phyloP scores from a whole-genome alignment of 2,797 vertebrate genomes.

The Halcyon badia region DNA sequence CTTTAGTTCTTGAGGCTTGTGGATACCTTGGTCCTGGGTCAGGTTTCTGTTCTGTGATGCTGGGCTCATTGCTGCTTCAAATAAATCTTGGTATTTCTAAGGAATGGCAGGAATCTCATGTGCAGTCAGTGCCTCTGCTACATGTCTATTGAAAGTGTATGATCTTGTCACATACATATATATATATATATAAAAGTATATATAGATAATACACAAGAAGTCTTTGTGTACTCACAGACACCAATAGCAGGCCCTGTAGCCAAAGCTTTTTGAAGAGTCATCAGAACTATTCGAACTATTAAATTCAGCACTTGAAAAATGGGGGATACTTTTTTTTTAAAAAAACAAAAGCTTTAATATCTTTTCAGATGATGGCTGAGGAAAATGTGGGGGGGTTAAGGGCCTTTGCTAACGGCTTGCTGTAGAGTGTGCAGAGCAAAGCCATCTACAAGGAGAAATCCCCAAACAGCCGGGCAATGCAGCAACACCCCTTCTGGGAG shows the following conservation, averaged over 20 bases:
- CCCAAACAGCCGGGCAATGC: fast-evolving
- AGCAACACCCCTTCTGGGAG: neutral
- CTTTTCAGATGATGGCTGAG: neutral
- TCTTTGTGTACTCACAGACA: neutral
- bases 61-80: neutral
- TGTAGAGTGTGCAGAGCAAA: neutral
- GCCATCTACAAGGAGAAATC: neutral
- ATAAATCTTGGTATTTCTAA: neutral
- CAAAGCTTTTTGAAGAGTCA: neutral
- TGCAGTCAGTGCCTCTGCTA: neutral
- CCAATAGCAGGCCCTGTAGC: neutral
- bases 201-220: neutral
- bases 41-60: neutral
- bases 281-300: neutral
- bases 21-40: neutral
- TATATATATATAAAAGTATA: neutral
- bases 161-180: neutral
- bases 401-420: neutral
- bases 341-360: neutral
- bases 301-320: neutral
- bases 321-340: too few relatives aligned
- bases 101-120: neutral
- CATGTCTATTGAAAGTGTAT: fast-evolving
- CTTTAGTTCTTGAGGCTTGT: neutral
- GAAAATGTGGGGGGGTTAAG: neutral